phyloP scores from a whole-genome alignment of 2,113 vertebrate genomes.

The Galeopterus variegatus region DNA sequence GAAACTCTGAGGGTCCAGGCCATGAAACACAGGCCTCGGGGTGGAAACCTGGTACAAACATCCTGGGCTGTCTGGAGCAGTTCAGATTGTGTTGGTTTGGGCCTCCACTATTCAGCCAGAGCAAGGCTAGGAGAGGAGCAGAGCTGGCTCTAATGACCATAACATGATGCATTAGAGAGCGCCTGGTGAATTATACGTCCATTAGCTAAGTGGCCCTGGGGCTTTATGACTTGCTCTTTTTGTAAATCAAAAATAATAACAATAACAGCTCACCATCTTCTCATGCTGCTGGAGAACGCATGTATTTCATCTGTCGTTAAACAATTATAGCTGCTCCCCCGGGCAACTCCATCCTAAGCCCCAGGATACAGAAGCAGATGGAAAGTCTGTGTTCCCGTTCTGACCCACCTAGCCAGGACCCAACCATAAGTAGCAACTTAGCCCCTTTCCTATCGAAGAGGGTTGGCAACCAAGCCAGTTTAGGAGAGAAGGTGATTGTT shows the following conservation, averaged over 20 bases:
- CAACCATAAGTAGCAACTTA: neutral
- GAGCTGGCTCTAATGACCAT: neutral
- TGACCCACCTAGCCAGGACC: neutral
- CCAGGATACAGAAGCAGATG: neutral
- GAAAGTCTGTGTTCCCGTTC: neutral
- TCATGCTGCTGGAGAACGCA: constrained; percentile 35
- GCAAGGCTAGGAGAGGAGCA: neutral
- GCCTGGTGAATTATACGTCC: constrained; percentile 69
- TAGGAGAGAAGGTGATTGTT: neutral
- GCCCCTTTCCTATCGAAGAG: neutral
- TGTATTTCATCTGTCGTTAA: constrained; percentile 71
- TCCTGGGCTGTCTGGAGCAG: neutral
- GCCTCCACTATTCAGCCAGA: neutral
- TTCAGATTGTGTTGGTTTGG: neutral
- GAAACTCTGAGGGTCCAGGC: neutral
- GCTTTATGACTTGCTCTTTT: constrained; percentile 72
- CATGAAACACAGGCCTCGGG: neutral
- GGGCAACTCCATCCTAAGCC: neutral
- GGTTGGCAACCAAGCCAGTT: neutral
- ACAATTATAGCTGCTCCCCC: constrained; percentile 23
- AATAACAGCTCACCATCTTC: constrained; percentile 67
- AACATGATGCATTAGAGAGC: neutral
- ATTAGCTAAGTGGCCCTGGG: constrained; percentile 75
- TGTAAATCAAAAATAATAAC: constrained; percentile 80
- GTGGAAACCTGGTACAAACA: neutral